Base-by-base conservation (phyloP, 2,113 vertebrate species). In the Acanthisitta chloris region DNA sequence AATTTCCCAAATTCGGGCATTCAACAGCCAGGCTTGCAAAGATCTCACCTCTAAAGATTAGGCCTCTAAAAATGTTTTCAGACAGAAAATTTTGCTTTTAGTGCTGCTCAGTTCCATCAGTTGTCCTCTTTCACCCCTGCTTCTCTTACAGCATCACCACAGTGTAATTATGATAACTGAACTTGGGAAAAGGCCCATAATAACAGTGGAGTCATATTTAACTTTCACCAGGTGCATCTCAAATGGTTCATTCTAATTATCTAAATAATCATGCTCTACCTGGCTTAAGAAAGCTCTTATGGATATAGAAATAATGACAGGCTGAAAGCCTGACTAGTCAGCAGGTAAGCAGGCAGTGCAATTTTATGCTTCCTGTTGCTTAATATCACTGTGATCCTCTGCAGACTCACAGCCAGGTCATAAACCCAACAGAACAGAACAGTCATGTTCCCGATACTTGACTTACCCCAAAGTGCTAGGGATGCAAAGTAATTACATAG, bases 341-440 rank as follows among this genome's bases (percentile, higher is more conserved):
- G 42, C 69, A 91, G 29, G 74, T 57, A 81, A 86, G 77, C 25
- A 92, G 70, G 45, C 34, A 67, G 36, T 46, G 43, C 65, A 86
- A 74, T 93, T 96, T 95, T 77, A 82, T 6, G 31, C 45, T 61
- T 85, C 51, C 69, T 69, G 51, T 87, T 87, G 76, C 66, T 88
- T 89, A 90, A 61, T 81, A 74, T 81, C 66, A 52, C 62, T 69
- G 43, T 23, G 40, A 57, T 88, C 80, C 85, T 87, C 59, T 85
- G 71, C 67, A 94, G 58, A 71, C 69, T 90, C 49, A n/a, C 42
- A 71, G 72, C 25, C 51, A 92, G 74, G 64, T 83, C 93, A 95
- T 62, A 91, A 90, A 93, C 85, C 57, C 85, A 96, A 76, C 17
- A 43, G 83, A 96, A 93, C 34, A 88, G 84, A 89, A 91, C 55